A percentile compares a stretch with the other conserved stretches of the same genome.
Conservation (phyloP, 2,113 vertebrate genomes). For the Azemiops feae region DNA sequence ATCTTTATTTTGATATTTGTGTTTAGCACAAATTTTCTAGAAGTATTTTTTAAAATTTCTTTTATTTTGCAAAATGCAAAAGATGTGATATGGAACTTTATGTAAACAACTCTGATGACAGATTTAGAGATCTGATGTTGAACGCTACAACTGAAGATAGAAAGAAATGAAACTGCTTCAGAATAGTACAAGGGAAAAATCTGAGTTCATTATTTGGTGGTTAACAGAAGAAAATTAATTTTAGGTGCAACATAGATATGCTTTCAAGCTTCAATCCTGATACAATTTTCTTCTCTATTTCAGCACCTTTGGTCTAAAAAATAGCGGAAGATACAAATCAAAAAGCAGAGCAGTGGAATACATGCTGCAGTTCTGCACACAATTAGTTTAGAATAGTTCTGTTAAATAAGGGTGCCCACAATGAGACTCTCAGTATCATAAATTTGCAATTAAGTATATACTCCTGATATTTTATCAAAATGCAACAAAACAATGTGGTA, state of each 20-base stretch:
- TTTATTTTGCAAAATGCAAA: neutral
- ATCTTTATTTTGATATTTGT: constrained; percentile 7
- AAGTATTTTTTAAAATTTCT: constrained; percentile 21
- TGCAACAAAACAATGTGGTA: neutral
- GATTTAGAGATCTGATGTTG: neutral
- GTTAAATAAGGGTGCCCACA: neutral
- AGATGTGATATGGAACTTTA: constrained; percentile 6
- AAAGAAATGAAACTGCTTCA: neutral
- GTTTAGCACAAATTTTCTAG: constrained; percentile 16
- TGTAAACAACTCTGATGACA: neutral
- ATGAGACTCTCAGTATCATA: neutral
- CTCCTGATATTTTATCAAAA: constrained; percentile 38
- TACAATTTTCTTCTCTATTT: constrained; percentile 18
- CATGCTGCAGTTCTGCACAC: neutral
- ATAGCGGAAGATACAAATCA: constrained; percentile 11
- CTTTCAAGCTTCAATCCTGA: constrained; percentile 34
- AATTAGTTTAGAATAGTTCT: neutral
- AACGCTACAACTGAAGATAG: neutral
- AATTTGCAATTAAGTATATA: neutral
- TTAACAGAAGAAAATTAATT: neutral
- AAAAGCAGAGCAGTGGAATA: neutral
- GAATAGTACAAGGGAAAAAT: constrained; percentile 10
- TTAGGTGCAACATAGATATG: neutral
- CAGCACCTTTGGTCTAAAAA: constrained; percentile 7
- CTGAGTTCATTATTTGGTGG: neutral